Evolutionary conservation across 2,113 vertebrate genomes (phyloP).

Genomic region (western clawed frog (Xenopus tropicalis)): UCB_Xtro_10.0 CM004452.2:11756001-11756500

Average conservation of each 20-base stretch:
- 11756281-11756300: constrained; percentile 74
- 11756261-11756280: constrained; percentile 79
- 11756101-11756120: constrained; percentile 71
- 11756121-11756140: constrained; percentile 73
- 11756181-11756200: constrained; percentile 74
- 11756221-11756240: constrained; percentile 77
- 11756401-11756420: constrained; percentile 73
- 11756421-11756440: too few relatives aligned
- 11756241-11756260: constrained; percentile 75
- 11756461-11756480: too few relatives aligned
- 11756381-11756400: constrained; percentile 77
- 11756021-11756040: constrained; percentile 51
- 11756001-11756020: constrained; percentile 40
- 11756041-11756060: constrained; percentile 61
- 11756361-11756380: constrained; percentile 72
- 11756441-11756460: too few relatives aligned
- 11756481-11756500: too few relatives aligned
- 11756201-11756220: constrained; percentile 76
- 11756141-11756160: constrained; percentile 71
- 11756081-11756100: constrained; percentile 67
- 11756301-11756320: constrained; percentile 77
- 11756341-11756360: constrained; percentile 83
- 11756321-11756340: too few relatives aligned
- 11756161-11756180: constrained; percentile 72
- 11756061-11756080: constrained; percentile 68